Conservation (phyloP, 2,888 invertebrate species). For the Clanis bilineata region DNA sequence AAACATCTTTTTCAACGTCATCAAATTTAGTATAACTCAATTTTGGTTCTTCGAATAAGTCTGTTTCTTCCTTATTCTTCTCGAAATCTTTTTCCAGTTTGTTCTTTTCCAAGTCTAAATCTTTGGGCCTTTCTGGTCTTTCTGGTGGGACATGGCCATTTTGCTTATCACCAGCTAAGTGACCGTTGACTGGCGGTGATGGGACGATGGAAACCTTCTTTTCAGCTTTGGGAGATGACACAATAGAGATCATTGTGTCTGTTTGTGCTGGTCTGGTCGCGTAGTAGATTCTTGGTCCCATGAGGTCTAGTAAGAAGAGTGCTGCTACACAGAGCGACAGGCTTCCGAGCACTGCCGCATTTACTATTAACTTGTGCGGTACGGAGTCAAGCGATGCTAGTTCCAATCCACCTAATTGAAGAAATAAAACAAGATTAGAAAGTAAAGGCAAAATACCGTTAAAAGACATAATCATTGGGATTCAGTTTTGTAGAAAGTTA, state of each 20-base stretch:
- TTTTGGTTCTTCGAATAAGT: constrained; percentile 52
- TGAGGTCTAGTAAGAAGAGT: constrained; percentile 86
- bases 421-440: neutral
- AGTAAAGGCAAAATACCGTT: neutral
- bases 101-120: constrained; percentile 58
- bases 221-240: constrained; percentile 52
- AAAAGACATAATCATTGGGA: neutral
- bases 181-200: constrained; percentile 38
- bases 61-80: constrained; percentile 47
- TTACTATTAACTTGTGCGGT: constrained; percentile 85
- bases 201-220: constrained; percentile 62
- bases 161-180: constrained; percentile 35
- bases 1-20: constrained; percentile 53
- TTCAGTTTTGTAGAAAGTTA: neutral
- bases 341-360: constrained; percentile 87
- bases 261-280: constrained; percentile 69
- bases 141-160: constrained; percentile 40
- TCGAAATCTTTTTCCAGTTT: constrained; percentile 37
- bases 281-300: constrained; percentile 78
- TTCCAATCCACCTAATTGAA: constrained; percentile 83
- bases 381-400: constrained; percentile 88
- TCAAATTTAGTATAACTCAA: constrained; percentile 54
- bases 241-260: constrained; percentile 36
- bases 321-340: constrained; percentile 85
- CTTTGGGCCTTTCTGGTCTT: constrained; percentile 65